Percentiles rank a stretch among this genome's conserved stretches.
These are phyloP conservation scores for Pelmatolapia mariae DNA, from an alignment of 2,113 vertebrate genomes.

Conservation along the genomic window DNA sequence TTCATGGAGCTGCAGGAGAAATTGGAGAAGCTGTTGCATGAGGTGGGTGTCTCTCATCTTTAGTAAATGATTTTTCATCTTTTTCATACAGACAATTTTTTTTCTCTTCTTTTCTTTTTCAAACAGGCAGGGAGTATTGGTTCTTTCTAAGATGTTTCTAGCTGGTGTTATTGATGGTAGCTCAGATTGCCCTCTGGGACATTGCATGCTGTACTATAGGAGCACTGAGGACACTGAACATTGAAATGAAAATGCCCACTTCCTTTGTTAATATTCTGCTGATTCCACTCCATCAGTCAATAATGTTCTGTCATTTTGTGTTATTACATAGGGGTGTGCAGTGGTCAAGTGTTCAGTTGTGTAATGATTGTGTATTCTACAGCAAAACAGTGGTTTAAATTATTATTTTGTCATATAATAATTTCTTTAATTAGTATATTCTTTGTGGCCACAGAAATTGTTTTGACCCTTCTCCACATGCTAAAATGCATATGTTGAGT, in stretches of 20 bases:
- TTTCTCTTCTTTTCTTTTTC: background rate
- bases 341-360: constrained; percentile 12
- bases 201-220: background rate
- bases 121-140: background rate
- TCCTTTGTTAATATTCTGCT: background rate
- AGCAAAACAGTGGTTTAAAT: background rate
- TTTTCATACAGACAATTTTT: background rate
- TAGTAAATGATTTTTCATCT: background rate
- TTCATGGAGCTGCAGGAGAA: constrained; percentile 96
- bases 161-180: background rate
- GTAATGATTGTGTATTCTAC: background rate
- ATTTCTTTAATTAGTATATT: background rate
- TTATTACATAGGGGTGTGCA: background rate
- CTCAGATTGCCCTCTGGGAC: background rate
- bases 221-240: constrained; percentile 2
- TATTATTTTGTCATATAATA: background rate
- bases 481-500: background rate
- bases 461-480: background rate
- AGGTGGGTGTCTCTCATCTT: constrained; percentile 60
- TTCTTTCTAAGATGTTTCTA: background rate
- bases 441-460: background rate
- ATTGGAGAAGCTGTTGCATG: constrained; percentile 87
- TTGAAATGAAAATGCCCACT: background rate
- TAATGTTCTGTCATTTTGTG: background rate
- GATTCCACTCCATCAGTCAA: background rate